A percentile compares a stretch with the other conserved stretches of the same genome.
These are phyloP conservation scores for Pocillopora verrucosa DNA, from an alignment of 64 coral and sea anemone species.

Conservation along the genomic window DNA sequence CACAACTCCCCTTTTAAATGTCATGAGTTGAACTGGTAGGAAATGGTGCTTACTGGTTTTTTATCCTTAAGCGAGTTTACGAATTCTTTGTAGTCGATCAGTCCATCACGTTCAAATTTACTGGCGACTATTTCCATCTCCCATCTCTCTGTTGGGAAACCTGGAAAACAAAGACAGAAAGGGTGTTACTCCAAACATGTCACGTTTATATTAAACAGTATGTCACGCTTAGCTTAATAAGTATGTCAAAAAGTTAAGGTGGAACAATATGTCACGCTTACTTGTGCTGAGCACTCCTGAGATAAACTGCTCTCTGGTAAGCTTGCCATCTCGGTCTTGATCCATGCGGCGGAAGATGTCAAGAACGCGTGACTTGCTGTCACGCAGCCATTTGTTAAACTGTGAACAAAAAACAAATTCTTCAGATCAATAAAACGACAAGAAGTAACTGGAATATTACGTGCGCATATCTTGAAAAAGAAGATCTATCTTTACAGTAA, in stretches of 20 bases:
- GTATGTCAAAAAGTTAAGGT: no score
- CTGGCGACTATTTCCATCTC: slow-evolving; percentile 97
- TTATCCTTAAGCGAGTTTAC: slow-evolving; percentile 76
- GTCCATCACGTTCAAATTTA: slow-evolving; percentile 91
- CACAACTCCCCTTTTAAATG: not conserved
- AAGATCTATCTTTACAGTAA: no score
- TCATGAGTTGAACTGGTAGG: not conserved
- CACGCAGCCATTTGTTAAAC: slow-evolving; percentile 98
- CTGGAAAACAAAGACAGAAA: slow-evolving; percentile 28
- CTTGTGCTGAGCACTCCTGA: slow-evolving; percentile 89
- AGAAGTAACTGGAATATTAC: not conserved
- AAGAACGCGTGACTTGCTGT: slow-evolving; percentile 97
- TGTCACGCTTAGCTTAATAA: not conserved
- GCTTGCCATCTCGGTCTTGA: slow-evolving; percentile 92
- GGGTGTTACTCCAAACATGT: not conserved
- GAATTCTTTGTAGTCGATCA: slow-evolving; percentile 97
- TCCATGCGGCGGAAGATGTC: slow-evolving; percentile 99
- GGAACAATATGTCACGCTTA: slow-evolving; percentile 34
- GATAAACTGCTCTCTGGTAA: slow-evolving; percentile 97
- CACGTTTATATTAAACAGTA: not conserved
- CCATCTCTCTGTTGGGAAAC: slow-evolving; percentile 97
- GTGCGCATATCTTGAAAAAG: not conserved
- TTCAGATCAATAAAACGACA: not conserved
- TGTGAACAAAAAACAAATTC: slow-evolving; percentile 1
- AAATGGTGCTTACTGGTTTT: slow-evolving; percentile 20